Base-by-base conservation (phyloP, 2,797 vertebrate species). In the Acestrorhynchus altus region DNA sequence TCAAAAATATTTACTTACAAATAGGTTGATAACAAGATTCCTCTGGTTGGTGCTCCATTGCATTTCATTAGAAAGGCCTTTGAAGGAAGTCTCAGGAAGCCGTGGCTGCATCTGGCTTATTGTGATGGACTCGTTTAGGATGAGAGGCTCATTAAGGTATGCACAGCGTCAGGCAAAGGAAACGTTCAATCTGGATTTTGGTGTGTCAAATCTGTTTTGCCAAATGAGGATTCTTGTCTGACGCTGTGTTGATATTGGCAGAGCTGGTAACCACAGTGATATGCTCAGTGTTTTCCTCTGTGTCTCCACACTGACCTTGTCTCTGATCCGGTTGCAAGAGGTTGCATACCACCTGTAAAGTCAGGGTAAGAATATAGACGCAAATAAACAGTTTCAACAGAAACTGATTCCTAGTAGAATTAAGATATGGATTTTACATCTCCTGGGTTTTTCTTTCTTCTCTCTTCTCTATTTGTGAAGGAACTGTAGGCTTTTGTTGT, bases 181-280 rank as follows among this genome's bases (percentile, higher is more conserved):
- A 54, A 20, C 44, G 3, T 44, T 83, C 65, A 40, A 49, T 78
- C 75, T 47, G 60, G 64, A 63, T 77, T 73, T 75, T 72, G 74
- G 47, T 54, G 69, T 76, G 72, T 74, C 72, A 52, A 10, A 7
- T 31, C 35, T 72, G 26, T 67, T 56, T 68, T 81, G 75, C 78
- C 82, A 83, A 76, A 61, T 83, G 68, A 72, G 75, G 70, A 81
- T 83, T 63, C 72, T 78, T 83, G 46, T 52, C 44, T 81, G 75
- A 80, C 71, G 66, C 61, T 5, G 12, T 83, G 75, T 78, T 81
- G 75, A 83, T 74, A 44, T 67, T 78, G 78, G 82, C 76, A 1
- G 44, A 63, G 57, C 63, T 42, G 76, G 16, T 56, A 57, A 67
- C 42, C 61, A 63, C 60, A 77, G 20, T 16, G 28, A 76, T 75